Base-by-base conservation (phyloP, 2,113 vertebrate genomes). In the Salvelinus sp. region DNA sequence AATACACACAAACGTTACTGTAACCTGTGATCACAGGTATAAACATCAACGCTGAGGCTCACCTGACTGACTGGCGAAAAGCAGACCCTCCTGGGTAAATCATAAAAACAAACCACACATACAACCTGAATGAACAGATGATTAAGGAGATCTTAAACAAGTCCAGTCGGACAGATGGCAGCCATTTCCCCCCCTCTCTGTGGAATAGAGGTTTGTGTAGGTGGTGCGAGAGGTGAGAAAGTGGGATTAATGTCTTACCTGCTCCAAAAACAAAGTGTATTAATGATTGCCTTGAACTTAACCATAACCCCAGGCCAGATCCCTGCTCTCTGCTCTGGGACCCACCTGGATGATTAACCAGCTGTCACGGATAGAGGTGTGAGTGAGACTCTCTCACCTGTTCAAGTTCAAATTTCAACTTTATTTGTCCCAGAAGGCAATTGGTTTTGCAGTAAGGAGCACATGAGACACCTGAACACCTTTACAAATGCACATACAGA, bases 211-310 rank as follows among this genome's bases (percentile, higher is more conserved):
- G 28, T 65, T 18, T 63, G 68, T 48, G 57, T 76, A 25, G 72
- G 76, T 57, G 78, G 75, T 20, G 22, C 25, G 12, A 22, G 48
- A 60, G 48, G 63, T 84, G 58, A 85, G 78, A 83, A 85, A 69
- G 70, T 30, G 6, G 1, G 75, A 71, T 88, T 88, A 90, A 92
- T 92, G 82, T 82, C 85, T 92, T 85, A 92, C 89, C 81, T 80
- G 82, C 54, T 77, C 64, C 76, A 82, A 76, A 88, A 89, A 81
- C 83, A 77, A 38, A 44, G 69, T 64, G 64, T 57, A 89, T 91
- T 77, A 92, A 92, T 91, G 82, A 92, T 92, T 92, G 85, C 50
- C 84, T 33, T 18, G 18, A 67, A 63, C 14, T 54, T 54, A 54
- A 54, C 74, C 72, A 75, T 73, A 75, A 83, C 82, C 83, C 82